phyloP scores from a whole-genome alignment of 2,888 invertebrate genomes.

The Sturmia bella region DNA sequence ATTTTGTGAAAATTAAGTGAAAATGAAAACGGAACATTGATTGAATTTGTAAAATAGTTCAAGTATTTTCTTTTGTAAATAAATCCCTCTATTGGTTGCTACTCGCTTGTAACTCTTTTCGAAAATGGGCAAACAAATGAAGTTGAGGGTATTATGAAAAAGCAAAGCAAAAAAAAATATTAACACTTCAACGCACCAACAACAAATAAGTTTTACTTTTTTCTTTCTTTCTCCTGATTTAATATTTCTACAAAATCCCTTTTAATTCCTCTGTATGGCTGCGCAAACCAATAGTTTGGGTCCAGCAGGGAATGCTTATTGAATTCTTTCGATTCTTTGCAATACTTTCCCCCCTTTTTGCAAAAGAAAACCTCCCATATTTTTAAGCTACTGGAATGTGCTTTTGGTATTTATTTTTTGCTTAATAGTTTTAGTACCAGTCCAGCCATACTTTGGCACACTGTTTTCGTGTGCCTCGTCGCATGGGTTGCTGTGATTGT shows the following conservation, averaged over 20 bases:
- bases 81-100: conserved; percentile 36
- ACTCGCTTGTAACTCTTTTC: conserved; percentile 33
- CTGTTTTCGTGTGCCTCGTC: neutral
- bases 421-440: conserved; percentile 36
- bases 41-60: conserved; percentile 56
- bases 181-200: conserved; percentile 58
- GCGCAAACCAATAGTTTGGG: conserved; percentile 34
- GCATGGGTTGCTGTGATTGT: no score
- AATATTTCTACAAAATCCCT: conserved; percentile 34
- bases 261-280: conserved; percentile 33
- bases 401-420: conserved; percentile 54
- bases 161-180: conserved; percentile 31
- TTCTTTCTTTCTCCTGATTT: conserved; percentile 19
- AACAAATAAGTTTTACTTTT: conserved; percentile 49
- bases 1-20: neutral
- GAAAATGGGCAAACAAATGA: neutral
- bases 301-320: conserved; percentile 25
- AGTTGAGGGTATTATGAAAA: neutral
- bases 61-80: conserved; percentile 56
- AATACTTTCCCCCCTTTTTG: neutral
- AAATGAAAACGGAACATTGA: conserved; percentile 36
- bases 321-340: conserved; percentile 26
- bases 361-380: neutral
- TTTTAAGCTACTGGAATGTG: conserved; percentile 44
- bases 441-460: conserved; percentile 30